Evolutionary conservation across 2,888 invertebrate genomes (phyloP).

Genomic region (Ophion costatus): DNA sequence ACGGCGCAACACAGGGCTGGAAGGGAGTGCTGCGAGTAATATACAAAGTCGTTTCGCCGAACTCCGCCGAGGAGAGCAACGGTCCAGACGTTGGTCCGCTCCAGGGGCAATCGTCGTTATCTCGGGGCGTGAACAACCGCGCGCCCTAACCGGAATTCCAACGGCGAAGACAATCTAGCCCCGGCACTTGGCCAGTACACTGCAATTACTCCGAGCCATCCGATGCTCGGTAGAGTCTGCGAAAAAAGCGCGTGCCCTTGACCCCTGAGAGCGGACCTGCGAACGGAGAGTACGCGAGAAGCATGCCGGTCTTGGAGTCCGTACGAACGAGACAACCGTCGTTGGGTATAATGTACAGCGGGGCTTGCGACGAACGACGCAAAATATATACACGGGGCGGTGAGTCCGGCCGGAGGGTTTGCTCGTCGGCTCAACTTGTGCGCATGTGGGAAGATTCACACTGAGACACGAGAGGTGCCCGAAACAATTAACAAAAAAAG

Average conservation of each 20-base stretch:
- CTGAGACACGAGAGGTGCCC: constrained; percentile 10
- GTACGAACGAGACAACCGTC: neutral
- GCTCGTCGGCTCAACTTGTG: neutral
- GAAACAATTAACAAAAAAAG: constrained; percentile 8
- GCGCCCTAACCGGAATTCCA: neutral
- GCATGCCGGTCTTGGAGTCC: neutral
- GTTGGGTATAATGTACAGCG: neutral
- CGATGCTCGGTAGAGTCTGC: neutral
- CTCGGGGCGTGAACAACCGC: neutral
- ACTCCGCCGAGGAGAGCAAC: neutral
- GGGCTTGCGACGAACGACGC: neutral
- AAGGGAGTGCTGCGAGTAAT: neutral
- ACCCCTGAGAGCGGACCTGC: neutral
- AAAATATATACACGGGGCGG: neutral
- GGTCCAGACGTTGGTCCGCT: neutral
- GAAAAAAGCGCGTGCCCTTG: neutral
- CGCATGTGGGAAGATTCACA: constrained; percentile 26
- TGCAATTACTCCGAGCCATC: no score
- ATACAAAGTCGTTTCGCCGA: neutral
- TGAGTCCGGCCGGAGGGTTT: neutral
- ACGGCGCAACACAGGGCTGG: neutral
- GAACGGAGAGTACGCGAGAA: neutral
- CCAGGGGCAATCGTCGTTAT: neutral
- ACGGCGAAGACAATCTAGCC: neutral
- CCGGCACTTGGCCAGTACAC: no score